Evolutionary conservation across 2,113 vertebrate species (phyloP).

Genomic region (Callipepla californica): DNA sequence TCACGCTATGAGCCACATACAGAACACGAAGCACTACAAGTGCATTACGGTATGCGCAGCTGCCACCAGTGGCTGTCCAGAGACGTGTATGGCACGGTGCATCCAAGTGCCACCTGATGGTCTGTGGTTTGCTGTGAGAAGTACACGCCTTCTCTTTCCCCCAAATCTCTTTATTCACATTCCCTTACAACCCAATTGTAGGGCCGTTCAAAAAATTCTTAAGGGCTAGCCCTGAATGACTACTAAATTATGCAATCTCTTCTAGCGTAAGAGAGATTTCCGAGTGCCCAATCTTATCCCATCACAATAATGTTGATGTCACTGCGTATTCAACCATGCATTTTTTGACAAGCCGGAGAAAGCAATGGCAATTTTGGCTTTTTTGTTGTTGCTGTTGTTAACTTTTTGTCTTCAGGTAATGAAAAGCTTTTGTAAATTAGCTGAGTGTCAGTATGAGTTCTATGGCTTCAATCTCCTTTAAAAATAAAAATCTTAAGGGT

Average conservation of each 20-base stretch:
- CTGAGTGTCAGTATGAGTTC: constrained; percentile 89
- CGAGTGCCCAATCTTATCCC: constrained; percentile 65
- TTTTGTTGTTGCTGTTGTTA: constrained; percentile 38
- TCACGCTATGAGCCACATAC: constrained; percentile 40
- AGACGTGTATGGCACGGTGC: constrained; percentile 61
- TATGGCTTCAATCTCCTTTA: constrained; percentile 99
- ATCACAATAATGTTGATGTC: constrained; percentile 38
- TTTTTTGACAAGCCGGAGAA: constrained; percentile 78
- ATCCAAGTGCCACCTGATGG: constrained; percentile 25
- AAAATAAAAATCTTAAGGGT: constrained; percentile 85
- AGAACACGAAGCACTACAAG: constrained; percentile 21
- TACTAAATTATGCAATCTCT: constrained; percentile 52
- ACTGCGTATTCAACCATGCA: constrained; percentile 69
- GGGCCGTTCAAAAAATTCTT: constrained; percentile 53
- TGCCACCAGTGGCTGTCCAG: constrained; percentile 51
- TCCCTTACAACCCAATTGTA: constrained; percentile 27
- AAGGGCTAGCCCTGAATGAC: constrained; percentile 67
- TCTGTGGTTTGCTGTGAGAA: constrained; percentile 27
- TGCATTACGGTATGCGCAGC: constrained; percentile 4
- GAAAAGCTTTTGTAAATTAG: constrained; percentile 87
- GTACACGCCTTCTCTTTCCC: neutral
- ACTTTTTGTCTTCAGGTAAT: constrained; percentile 80
- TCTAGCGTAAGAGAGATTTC: constrained; percentile 35
- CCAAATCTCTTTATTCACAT: constrained; percentile 26
- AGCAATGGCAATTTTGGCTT: constrained; percentile 82